phyloP scores from a whole-genome alignment of 2,888 invertebrate genomes.

The Ormyrus pomaceus region DNA sequence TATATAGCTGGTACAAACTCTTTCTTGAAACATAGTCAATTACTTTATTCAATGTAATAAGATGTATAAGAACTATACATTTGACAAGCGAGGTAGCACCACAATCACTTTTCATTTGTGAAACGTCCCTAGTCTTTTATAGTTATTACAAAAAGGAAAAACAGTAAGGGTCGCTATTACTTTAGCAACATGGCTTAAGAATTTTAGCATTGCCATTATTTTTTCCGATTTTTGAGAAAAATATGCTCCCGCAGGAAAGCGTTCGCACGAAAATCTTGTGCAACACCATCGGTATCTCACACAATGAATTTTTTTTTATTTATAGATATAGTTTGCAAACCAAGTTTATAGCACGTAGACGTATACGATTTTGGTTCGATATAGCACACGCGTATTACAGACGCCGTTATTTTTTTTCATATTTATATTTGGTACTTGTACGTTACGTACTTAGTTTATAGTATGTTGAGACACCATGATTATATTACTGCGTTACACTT shows the following conservation, averaged over 20 bases:
- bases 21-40: constrained; percentile 31
- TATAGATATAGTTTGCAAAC: constrained; percentile 56
- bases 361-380: constrained; percentile 68
- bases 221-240: constrained; percentile 26
- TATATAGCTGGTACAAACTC: constrained; percentile 30
- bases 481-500: constrained; percentile 33
- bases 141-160: constrained; percentile 52
- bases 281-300: constrained; percentile 43
- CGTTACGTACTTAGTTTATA: constrained; percentile 64
- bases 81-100: constrained; percentile 53
- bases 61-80: constrained; percentile 36
- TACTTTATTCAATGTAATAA: constrained; percentile 28
- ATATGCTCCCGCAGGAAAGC: constrained; percentile 37
- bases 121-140: constrained; percentile 41
- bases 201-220: constrained; percentile 48
- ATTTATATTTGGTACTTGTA: constrained; percentile 64
- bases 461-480: constrained; percentile 59
- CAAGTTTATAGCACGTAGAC: constrained; percentile 61
- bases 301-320: constrained; percentile 24
- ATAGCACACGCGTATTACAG: constrained; percentile 69
- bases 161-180: constrained; percentile 32
- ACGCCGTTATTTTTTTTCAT: constrained; percentile 63
- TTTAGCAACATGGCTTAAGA: constrained; percentile 45
- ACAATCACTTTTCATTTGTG: constrained; percentile 48
- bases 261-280: constrained; percentile 43